Conservation (phyloP, 1,140 invertebrate species). For the Octopus bimaculoides region DNA sequence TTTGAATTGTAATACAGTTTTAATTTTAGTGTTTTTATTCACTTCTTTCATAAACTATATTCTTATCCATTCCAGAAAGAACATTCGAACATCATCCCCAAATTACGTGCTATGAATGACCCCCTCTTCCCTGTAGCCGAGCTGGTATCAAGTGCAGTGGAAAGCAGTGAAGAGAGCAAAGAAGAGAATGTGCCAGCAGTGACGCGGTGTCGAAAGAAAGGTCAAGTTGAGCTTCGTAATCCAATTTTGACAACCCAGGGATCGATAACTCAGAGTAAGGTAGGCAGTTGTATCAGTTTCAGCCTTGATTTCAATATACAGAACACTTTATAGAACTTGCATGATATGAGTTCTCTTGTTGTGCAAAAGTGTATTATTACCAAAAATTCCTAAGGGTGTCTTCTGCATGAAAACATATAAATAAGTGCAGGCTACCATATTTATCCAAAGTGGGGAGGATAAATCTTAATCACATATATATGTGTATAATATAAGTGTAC, state of each 20-base stretch:
- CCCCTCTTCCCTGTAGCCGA: constrained; percentile 55
- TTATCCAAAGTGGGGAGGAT: too few relatives aligned
- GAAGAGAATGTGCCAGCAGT: constrained; percentile 37
- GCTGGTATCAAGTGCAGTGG: constrained; percentile 44
- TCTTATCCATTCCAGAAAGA: constrained; percentile 68
- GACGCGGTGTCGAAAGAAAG: constrained; percentile 46
- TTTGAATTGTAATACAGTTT: background rate
- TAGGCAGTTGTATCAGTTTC: too few relatives aligned
- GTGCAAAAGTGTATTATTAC: too few relatives aligned
- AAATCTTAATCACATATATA: background rate
- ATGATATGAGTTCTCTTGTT: too few relatives aligned
- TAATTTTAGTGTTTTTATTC: background rate
- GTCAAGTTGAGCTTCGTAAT: constrained; percentile 51
- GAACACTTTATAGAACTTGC: too few relatives aligned
- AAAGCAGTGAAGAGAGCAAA: constrained; percentile 52
- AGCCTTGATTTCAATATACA: too few relatives aligned
- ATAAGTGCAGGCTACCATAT: too few relatives aligned
- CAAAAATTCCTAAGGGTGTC: too few relatives aligned
- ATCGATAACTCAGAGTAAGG: constrained; percentile 40
- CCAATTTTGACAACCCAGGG: constrained; percentile 52
- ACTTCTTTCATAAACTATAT: background rate
- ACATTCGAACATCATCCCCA: constrained; percentile 87
- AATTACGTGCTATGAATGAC: constrained; percentile 87
- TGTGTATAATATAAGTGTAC: too few relatives aligned
- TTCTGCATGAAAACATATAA: too few relatives aligned